Base-by-base conservation (phyloP, 2,113 vertebrate genomes). In the Callionymus lyra region DNA sequence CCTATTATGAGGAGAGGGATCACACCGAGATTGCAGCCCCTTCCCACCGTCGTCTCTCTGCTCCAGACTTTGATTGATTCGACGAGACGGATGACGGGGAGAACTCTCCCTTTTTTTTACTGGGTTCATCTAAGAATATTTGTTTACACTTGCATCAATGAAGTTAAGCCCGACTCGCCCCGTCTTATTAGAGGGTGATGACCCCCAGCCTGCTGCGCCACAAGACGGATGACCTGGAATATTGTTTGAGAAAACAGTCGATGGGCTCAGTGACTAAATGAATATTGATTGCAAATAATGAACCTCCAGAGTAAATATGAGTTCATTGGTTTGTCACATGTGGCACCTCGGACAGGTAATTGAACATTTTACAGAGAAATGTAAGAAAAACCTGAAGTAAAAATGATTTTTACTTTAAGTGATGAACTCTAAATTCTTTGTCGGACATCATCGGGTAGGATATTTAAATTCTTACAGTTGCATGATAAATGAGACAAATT, bases 251-350 rank as follows among this genome's bases (percentile, higher is more conserved):
- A 90, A 92, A 89, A 84, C 87, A 91, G 91, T 93, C 91, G 92
- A 94, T 94, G 92, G 88, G 85, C 86, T 82, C 82, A 87, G 86
- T 87, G 90, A 93, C 90, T 92, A 94, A 96, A 92, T 81, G 82
- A 90, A 91, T 94, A 97, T 97, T 92, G 92, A 97, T 93, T 93
- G 86, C 85, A 87, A 85, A 90, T 93, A 95, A 98, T 92, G 89
- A 95, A 90, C 87, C 85, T 84, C 84, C 89, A 91, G 89, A 89
- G 88, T 87, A 87, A 89, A 89, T 90, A 85, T 86, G 88, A 89
- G 89, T 87, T 87, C 85, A 90, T 70, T 85, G 8, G 21, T 8
- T 8, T 27, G 4, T 27, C 21, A 27, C 21, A 27, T 8, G 21
- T 27, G 21, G 4, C 21, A 27, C 4, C 21, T 27, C 21, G 8